phyloP scores from a whole-genome alignment of 2,113 vertebrate genomes.

The Artemisiospiza belli region DNA sequence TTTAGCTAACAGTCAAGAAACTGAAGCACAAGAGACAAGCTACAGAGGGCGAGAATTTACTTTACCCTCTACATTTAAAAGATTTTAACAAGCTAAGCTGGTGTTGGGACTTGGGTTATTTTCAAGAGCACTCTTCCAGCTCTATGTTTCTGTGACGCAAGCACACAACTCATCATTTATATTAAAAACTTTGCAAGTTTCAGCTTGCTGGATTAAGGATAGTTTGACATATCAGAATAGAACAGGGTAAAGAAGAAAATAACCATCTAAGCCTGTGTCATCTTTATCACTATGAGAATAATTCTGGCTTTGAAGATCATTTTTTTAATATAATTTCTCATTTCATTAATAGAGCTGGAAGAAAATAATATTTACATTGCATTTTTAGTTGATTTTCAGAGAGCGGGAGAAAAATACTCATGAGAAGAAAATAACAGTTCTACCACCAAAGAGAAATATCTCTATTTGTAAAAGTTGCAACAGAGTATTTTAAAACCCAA shows the following conservation, averaged over 20 bases:
- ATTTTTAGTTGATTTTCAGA: not conserved
- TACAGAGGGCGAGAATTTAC: not conserved
- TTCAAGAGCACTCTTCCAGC: not conserved
- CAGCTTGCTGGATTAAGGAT: not conserved
- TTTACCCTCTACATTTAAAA: not conserved
- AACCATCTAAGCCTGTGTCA: not conserved
- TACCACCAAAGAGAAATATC: not conserved
- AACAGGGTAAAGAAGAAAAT: not conserved
- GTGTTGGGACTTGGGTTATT: not conserved
- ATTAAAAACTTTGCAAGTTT: not conserved
- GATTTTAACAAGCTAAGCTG: not conserved
- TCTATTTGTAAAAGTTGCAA: not conserved
- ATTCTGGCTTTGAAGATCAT: not conserved
- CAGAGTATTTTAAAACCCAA: not conserved
- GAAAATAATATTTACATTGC: not conserved
- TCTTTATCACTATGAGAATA: not conserved
- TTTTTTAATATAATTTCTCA: not conserved
- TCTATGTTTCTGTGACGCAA: not conserved
- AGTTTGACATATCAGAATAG: not conserved
- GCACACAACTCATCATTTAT: not conserved
- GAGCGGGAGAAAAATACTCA: not conserved
- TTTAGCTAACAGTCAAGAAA: not conserved
- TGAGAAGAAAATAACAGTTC: not conserved
- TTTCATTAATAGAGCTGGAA: not conserved
- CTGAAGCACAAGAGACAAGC: not conserved